A percentile compares a stretch with the other conserved stretches of the same genome.
Evolutionary conservation across 2,113 vertebrate species (phyloP).

Genomic region (Nesoenas mayeri): DNA sequence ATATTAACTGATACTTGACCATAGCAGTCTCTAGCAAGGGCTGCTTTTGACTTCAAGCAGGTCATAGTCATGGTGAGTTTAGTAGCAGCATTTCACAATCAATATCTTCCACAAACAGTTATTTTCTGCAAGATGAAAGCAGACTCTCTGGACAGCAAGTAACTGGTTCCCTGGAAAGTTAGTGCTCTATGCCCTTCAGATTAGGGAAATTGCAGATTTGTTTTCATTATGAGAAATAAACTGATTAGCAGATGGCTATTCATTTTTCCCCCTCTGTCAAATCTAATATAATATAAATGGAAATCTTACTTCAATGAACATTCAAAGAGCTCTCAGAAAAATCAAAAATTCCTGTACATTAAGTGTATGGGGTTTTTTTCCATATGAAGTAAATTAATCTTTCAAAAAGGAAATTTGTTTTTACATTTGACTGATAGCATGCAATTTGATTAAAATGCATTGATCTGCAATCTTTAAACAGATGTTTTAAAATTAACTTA

Average conservation of each 20-base stretch:
- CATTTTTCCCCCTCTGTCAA: conserved; percentile 22
- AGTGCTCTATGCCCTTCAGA: not conserved
- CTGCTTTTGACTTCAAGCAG: not conserved
- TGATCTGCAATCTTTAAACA: conserved; percentile 26
- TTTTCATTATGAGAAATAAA: conserved; percentile 61
- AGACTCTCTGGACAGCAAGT: not conserved
- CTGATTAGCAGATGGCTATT: conserved; percentile 63
- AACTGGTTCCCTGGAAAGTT: not conserved
- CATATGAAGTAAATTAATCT: conserved; percentile 39
- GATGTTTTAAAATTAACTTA: conserved; percentile 29
- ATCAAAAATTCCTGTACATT: not conserved
- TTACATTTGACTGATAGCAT: not conserved
- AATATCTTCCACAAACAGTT: not conserved
- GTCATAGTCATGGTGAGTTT: not conserved
- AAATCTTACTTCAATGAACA: conserved; percentile 51
- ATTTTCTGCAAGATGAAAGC: not conserved
- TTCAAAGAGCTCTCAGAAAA: conserved; percentile 8
- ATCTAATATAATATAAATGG: conserved; percentile 43
- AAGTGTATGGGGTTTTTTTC: not conserved
- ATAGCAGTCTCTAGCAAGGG: not conserved
- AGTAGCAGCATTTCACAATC: not conserved
- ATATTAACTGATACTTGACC: not conserved
- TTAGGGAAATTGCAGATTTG: conserved; percentile 21
- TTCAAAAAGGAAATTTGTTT: not conserved
- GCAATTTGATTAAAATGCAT: conserved; percentile 22